Base-by-base conservation (phyloP, 2,888 invertebrate genomes). In the Apeira syringaria region DNA sequence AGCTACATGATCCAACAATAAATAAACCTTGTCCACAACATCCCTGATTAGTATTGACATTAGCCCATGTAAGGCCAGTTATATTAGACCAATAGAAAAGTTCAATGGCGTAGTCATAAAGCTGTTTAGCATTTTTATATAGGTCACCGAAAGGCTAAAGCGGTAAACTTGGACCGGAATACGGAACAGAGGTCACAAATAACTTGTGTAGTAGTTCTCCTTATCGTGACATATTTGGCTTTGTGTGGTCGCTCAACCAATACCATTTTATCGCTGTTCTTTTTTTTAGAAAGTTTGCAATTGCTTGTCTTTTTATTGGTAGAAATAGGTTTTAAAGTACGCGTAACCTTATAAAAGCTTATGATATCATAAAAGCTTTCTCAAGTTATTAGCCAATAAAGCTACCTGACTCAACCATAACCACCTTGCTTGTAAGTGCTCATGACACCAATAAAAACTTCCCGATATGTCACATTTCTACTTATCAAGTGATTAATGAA, bases 91-190 rank as follows among this genome's bases (percentile, higher is more conserved):
- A 34, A 15, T 46, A 47, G 22, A 39, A 55, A 59, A 64, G 64
- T 63, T 64, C 64, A 64, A 58, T 65, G 59, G 50, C 61, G 54
- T 32, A 27, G 35, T 40, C 31, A 47, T 31, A 50, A 46, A 50
- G 15, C 9, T 52, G 48, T 37, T 61, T 58, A 36, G 32, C 38
- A 44, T 56, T 56, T 56, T 56, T 57, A 59, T 50, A 50, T 58
- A 59, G 59, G 56, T 35, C 30, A 34, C 32, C 30, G 24, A 51
- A 36, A 46, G 33, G 40, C 24, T 41, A 47, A 50, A 44, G 28
- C 35, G 10, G 11, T 34, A 34, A 37, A 32, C 27, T 46, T 27
- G 20, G 13, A 27, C 31, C 30, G 42, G 24, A 46, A 47, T 39
- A 36, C 30, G 42, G 24, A 46, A 47, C 41, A 36, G 38, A 54